Evolutionary conservation across 2,888 invertebrate genomes (phyloP).

Genomic region (Agrilus cyanescens): DNA sequence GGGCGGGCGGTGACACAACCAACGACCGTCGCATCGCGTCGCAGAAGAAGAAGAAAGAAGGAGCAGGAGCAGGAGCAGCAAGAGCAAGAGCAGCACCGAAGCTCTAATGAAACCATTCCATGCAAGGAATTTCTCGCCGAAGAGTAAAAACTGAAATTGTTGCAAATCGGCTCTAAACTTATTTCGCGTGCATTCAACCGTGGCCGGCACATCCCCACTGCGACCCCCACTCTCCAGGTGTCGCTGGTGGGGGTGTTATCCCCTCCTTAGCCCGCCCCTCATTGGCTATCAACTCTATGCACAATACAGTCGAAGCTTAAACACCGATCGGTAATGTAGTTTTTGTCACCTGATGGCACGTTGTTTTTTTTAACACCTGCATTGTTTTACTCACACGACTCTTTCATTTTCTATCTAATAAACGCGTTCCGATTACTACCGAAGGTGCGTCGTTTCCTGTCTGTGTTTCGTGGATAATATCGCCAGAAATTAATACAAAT

Average conservation of each 20-base stretch:
- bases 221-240: slow-evolving; percentile 28
- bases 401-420: background rate
- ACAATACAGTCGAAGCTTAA: slow-evolving; percentile 37
- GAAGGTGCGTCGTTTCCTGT: no score
- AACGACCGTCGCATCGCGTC: slow-evolving; percentile 11
- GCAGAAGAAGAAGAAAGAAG: slow-evolving; percentile 7
- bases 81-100: background rate
- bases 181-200: slow-evolving; percentile 35
- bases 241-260: slow-evolving; percentile 31
- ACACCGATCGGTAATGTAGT: slow-evolving; percentile 36
- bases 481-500: no score
- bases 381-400: slow-evolving; percentile 16
- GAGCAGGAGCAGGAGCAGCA: slow-evolving; percentile 4
- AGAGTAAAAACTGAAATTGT: slow-evolving; percentile 26
- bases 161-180: slow-evolving; percentile 33
- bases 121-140: slow-evolving; percentile 9
- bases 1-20: no score
- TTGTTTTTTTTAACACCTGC: slow-evolving; percentile 26
- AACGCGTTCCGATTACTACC: no score
- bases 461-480: no score
- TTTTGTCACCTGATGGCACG: slow-evolving; percentile 32
- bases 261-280: slow-evolving; percentile 37
- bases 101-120: slow-evolving; percentile 14
- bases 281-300: slow-evolving; percentile 37
- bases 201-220: slow-evolving; percentile 26